Conservation (phyloP, 2,113 vertebrate genomes). For the Rafetus swinhoei region DNA sequence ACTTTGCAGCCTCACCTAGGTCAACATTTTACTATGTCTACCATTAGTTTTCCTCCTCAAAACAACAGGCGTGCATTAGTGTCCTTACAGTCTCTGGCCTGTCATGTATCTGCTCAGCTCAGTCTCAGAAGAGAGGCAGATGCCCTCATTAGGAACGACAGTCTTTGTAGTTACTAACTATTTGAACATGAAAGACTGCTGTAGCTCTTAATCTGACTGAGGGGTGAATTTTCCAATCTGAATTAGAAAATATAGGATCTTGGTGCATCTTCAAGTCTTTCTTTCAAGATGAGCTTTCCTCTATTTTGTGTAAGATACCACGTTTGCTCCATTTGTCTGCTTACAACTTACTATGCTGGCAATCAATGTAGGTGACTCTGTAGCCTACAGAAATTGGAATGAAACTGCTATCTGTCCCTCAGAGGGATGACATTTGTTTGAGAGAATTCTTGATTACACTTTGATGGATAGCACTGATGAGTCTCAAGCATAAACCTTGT, state of each 20-base stretch:
- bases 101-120: neutral
- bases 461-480: constrained; percentile 43
- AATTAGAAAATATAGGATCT: constrained; percentile 2
- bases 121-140: neutral
- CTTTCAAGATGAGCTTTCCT: neutral
- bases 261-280: neutral
- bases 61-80: neutral
- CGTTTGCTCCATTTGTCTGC: neutral
- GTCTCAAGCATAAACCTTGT: constrained; percentile 38
- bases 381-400: constrained; percentile 29
- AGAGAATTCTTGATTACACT: neutral
- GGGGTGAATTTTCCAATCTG: constrained; percentile 8
- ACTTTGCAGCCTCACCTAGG: neutral
- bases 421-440: neutral
- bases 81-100: neutral
- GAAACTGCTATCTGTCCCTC: neutral
- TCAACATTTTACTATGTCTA: neutral
- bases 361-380: neutral
- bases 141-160: too few species aligned
- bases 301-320: constrained; percentile 16
- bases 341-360: neutral
- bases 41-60: neutral
- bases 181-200: too few species aligned
- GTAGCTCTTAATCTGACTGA: neutral
- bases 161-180: too few species aligned